Evolutionary conservation across 2,888 invertebrate species (phyloP).

Genomic region (Malacosoma neustria): DNA sequence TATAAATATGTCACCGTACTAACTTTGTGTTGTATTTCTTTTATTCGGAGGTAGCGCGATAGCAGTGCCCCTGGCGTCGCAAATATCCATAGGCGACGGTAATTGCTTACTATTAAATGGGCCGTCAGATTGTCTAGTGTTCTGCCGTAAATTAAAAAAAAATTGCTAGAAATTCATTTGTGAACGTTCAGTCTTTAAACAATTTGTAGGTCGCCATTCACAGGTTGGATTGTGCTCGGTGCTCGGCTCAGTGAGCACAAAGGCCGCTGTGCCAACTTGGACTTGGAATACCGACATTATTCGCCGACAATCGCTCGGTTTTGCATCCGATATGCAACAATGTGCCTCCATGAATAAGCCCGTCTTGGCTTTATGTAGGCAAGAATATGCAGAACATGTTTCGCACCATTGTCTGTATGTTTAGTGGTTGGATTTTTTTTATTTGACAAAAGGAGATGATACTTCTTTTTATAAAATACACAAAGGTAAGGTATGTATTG

Average conservation of each 20-base stretch:
- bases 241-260: not conserved
- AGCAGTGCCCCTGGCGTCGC: not conserved
- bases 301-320: not conserved
- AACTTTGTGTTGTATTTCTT: not conserved
- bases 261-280: not conserved
- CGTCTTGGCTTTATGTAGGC: not conserved
- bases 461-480: no score
- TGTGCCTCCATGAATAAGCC: not conserved
- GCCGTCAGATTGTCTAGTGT: no score
- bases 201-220: not conserved
- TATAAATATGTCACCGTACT: not conserved
- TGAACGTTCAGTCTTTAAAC: not conserved
- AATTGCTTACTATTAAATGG: no score
- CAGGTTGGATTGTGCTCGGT: no score
- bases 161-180: no score
- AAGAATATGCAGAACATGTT: not conserved
- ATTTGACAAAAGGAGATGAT: no score
- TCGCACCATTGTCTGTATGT: no score
- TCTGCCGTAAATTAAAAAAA: no score
- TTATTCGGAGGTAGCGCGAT: not conserved
- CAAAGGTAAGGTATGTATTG: no score
- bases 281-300: not conserved
- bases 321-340: not conserved
- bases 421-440: no score
- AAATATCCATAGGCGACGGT: not conserved